Evolutionary conservation across 2,888 invertebrate species (phyloP).

Genomic region (Timema cristinae): DNA sequence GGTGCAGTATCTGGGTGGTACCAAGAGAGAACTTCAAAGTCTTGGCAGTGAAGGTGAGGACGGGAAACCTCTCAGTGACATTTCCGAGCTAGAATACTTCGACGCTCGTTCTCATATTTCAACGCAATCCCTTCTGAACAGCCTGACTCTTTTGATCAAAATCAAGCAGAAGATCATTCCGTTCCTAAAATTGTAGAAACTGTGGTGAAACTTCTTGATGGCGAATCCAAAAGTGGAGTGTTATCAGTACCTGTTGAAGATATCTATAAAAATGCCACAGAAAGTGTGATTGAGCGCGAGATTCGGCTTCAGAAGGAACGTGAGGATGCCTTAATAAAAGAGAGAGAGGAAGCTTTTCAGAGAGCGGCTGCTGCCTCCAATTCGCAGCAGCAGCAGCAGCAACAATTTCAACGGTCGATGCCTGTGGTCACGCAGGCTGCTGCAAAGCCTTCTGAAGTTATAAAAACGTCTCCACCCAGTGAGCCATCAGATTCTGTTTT

Average conservation of each 20-base stretch:
- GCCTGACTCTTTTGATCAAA: constrained; percentile 18
- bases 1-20: background rate
- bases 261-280: constrained; percentile 30
- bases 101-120: constrained; percentile 30
- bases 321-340: constrained; percentile 42
- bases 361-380: constrained; percentile 19
- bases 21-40: constrained; percentile 11
- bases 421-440: constrained; percentile 8
- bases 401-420: constrained; percentile 5
- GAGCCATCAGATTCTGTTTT: too few species aligned
- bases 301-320: constrained; percentile 47
- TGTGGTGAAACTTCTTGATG: constrained; percentile 25
- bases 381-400: constrained; percentile 3
- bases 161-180: background rate
- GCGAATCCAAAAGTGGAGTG: background rate
- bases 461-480: constrained; percentile 14
- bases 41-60: constrained; percentile 21
- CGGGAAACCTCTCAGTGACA: constrained; percentile 28
- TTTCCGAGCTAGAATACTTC: constrained; percentile 31
- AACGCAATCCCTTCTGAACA: constrained; percentile 23
- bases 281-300: constrained; percentile 48
- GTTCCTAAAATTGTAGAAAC: constrained; percentile 32
- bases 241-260: constrained; percentile 3
- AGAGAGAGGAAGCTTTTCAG: constrained; percentile 28
- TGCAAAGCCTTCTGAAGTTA: background rate